phyloP scores from a whole-genome alignment of 2,113 vertebrate genomes.

The Neodon shergylaensis region DNA sequence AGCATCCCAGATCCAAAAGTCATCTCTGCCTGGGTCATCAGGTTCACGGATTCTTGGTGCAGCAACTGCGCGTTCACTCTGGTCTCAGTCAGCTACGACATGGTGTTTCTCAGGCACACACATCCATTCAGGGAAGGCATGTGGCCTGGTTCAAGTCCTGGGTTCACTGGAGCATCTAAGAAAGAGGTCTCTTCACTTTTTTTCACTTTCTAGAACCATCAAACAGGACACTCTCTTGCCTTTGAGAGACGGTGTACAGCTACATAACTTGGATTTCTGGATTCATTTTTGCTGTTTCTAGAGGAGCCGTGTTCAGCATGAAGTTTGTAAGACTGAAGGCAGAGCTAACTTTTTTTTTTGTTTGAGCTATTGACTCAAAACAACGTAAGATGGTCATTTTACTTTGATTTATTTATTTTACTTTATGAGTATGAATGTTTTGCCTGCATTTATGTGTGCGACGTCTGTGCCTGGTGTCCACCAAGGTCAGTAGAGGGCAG shows the following conservation, averaged over 20 bases:
- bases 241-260: not conserved
- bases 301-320: not conserved
- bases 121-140: not conserved
- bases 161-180: not conserved
- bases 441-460: not conserved
- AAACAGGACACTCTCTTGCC: not conserved
- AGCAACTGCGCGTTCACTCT: not conserved
- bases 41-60: not conserved
- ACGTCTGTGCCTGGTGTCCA: not conserved
- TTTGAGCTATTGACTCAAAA: not conserved
- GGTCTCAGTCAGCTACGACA: not conserved
- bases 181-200: constrained; percentile 16
- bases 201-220: not conserved
- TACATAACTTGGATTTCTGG: constrained; percentile 10
- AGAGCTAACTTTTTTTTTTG: not conserved
- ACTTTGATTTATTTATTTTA: not conserved
- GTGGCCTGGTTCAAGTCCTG: not conserved
- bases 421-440: not conserved
- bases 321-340: not conserved
- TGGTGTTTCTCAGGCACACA: not conserved
- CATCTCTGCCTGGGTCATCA: not conserved
- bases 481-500: not conserved
- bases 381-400: not conserved
- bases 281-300: not conserved
- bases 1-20: not conserved